A percentile compares a stretch with the other conserved stretches of the same genome.
Evolutionary conservation across 1,140 invertebrate genomes (phyloP).

Genomic region (Drosophila hydei): DNA sequence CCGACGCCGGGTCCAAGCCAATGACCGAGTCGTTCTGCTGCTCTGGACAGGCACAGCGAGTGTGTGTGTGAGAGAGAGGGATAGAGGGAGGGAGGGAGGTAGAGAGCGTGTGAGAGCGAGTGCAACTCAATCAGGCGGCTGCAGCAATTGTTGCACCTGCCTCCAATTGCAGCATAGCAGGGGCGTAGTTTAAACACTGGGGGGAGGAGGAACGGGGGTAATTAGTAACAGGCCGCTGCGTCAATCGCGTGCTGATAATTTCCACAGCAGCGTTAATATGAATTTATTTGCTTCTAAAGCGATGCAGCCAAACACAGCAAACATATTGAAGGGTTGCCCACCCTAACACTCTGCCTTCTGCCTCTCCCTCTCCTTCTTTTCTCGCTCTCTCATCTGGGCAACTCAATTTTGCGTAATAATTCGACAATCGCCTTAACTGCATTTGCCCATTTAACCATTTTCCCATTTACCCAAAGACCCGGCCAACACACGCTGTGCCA

Average conservation of each 20-base stretch:
- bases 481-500: constrained; percentile 61
- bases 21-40: constrained; percentile 68
- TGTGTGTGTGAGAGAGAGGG: constrained; percentile 2
- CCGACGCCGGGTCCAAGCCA: constrained; percentile 32
- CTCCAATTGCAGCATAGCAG: constrained; percentile 44
- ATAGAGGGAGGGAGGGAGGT: background rate
- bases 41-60: constrained; percentile 27
- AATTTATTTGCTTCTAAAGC: constrained; percentile 58
- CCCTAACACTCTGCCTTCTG: background rate
- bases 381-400: constrained; percentile 19
- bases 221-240: constrained; percentile 79
- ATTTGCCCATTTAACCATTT: constrained; percentile 27
- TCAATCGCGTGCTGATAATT: constrained; percentile 78
- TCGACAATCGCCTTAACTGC: constrained; percentile 66
- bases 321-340: constrained; percentile 17
- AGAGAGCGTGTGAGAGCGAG: constrained; percentile 6
- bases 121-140: constrained; percentile 65
- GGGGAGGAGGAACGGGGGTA: constrained; percentile 47
- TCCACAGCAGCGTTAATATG: constrained; percentile 59
- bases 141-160: constrained; percentile 63
- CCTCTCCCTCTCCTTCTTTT: constrained; percentile 6
- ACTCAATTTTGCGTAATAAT: constrained; percentile 79
- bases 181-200: background rate
- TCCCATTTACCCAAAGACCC: constrained; percentile 4
- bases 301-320: background rate